Percentiles rank a stretch among this genome's conserved stretches.
Evolutionary conservation across 2,888 invertebrate genomes (phyloP).

Genomic region (Cyclophora punctaria): DNA sequence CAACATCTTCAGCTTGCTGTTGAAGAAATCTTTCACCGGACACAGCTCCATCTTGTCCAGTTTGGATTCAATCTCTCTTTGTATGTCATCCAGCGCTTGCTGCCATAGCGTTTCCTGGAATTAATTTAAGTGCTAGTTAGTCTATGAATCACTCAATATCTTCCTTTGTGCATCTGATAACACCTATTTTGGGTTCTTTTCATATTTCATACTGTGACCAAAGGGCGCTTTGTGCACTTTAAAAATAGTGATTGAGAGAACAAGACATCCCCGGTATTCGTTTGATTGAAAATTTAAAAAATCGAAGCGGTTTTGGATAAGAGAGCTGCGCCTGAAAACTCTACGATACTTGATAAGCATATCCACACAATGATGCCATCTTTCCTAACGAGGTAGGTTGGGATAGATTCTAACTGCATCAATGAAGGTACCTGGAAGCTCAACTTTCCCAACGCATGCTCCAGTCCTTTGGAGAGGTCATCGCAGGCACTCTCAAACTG

Average conservation of each 20-base stretch:
- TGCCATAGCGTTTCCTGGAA: slow-evolving; percentile 77
- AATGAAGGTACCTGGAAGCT: slow-evolving; percentile 65
- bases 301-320: too few species aligned
- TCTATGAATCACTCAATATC: too few species aligned
- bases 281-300: too few species aligned
- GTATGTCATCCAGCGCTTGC: slow-evolving; percentile 79
- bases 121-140: too few species aligned
- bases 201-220: not conserved
- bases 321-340: too few species aligned
- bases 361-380: too few species aligned
- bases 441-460: slow-evolving; percentile 78
- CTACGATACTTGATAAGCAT: too few species aligned
- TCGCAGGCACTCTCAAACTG: slow-evolving; percentile 82
- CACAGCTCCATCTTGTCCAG: slow-evolving; percentile 79
- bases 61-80: slow-evolving; percentile 79
- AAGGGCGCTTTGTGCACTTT: not conserved
- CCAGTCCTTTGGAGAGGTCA: slow-evolving; percentile 77
- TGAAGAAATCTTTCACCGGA: slow-evolving; percentile 79
- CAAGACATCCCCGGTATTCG: too few species aligned
- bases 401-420: not conserved
- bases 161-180: too few species aligned
- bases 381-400: too few species aligned
- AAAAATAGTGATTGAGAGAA: too few species aligned
- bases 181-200: not conserved
- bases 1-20: slow-evolving; percentile 73